Base-by-base conservation (phyloP, 2,888 invertebrate species). In the Mythimna albipuncta region DNA sequence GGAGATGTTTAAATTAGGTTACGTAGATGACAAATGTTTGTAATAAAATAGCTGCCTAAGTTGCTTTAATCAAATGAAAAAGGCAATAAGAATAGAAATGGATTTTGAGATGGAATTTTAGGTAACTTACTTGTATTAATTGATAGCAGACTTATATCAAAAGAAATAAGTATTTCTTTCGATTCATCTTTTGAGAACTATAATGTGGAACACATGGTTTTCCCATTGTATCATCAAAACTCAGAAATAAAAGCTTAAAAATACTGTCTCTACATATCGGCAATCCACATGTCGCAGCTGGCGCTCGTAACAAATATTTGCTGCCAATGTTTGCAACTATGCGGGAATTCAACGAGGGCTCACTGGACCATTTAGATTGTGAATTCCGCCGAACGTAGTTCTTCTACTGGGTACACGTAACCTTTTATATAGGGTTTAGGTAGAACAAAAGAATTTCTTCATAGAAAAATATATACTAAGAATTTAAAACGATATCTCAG, bases 301-400 rank as follows among this genome's bases (percentile, higher is more conserved):
- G 19, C 6, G 26, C 32, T 32, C 19, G 9, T 41, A 52, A 44
- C 35, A 75, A 77, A 77, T 75, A 67, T 75, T 67, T 64, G 50
- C 26, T 52, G 41, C 62, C 62, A 65, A 68, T 80, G 54, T 76
- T 69, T 73, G 63, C 61, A 7, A 35, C 75, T 44, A 67, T 64
- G 64, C 75, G 38, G 64, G 64, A 55, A 47, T 44, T 35, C 41
- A 41, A 73, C 55, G 35, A 61, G 19, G 0, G 9, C 6, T 77
- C 32, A 55, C 32, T 76, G 59, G 4, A 47, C 79, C 38, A 64
- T 54, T 62, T 47, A 7, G 5, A 16, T 44, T 44, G 13, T 11
- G 4, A 35, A 26, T 64, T 19, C 19, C 35, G 6, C 2, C 26
- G 19, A 9, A 19, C 59, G 3, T 32, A 32, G 10, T 54, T 32